A percentile compares a stretch with the other conserved stretches of the same genome.
These are phyloP conservation scores for Solen grandis DNA, from an alignment of 1,140 invertebrate species.

Conservation along the genomic window DNA sequence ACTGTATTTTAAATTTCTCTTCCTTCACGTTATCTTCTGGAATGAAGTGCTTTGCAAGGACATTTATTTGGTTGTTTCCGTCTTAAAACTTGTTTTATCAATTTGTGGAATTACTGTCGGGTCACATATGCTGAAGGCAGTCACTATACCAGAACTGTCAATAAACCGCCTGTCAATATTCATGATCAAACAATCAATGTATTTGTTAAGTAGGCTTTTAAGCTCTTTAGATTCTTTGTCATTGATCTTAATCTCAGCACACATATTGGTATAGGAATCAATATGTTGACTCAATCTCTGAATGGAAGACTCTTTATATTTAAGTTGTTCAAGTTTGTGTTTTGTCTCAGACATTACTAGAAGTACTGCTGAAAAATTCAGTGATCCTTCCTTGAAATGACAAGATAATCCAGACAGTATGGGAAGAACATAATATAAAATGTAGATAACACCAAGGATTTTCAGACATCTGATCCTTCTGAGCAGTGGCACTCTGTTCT, in stretches of 20 bases:
- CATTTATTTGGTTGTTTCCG: not conserved
- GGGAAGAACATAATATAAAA: constrained; percentile 5
- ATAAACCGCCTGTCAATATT: constrained; percentile 41
- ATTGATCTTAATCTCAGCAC: constrained; percentile 36
- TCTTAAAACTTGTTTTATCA: constrained; percentile 7
- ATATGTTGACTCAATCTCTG: constrained; percentile 21
- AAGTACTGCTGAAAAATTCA: constrained; percentile 21
- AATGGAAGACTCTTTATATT: not conserved
- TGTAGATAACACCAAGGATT: constrained; percentile 25
- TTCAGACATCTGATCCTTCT: constrained; percentile 26
- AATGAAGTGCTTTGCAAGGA: constrained; percentile 25
- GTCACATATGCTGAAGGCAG: constrained; percentile 31
- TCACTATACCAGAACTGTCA: constrained; percentile 18
- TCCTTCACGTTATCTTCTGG: not conserved
- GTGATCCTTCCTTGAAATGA: constrained; percentile 1
- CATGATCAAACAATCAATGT: constrained; percentile 20
- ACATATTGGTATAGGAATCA: constrained; percentile 33
- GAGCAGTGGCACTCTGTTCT: not conserved
- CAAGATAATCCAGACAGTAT: not conserved
- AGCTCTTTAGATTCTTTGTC: constrained; percentile 33
- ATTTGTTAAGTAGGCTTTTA: constrained; percentile 9
- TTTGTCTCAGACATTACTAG: constrained; percentile 5
- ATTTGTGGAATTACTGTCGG: not conserved
- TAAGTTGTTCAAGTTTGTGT: constrained; percentile 8
- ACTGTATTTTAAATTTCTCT: constrained; percentile 31